Conservation (phyloP, 2,113 vertebrate species). For the Pycnonotus jocosus region DNA sequence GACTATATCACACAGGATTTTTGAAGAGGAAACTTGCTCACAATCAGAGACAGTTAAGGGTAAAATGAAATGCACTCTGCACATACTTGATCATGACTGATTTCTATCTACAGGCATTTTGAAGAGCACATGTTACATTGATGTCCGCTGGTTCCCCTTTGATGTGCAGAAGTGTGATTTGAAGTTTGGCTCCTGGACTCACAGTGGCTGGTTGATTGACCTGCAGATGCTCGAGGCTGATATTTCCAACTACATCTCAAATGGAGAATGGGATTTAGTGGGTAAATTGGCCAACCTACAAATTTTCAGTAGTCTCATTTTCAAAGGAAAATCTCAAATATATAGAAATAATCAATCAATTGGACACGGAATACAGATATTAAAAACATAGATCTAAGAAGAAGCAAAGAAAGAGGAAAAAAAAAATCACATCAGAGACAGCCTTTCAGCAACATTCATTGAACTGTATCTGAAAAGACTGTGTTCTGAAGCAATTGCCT, state of each 20-base stretch:
- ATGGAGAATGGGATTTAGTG: constrained; percentile 92
- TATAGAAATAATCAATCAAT: not conserved
- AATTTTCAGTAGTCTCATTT: not conserved
- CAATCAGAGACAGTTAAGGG: not conserved
- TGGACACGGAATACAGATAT: not conserved
- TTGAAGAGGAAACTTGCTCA: not conserved
- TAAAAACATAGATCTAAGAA: not conserved
- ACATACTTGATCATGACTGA: not conserved
- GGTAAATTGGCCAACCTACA: constrained; percentile 66
- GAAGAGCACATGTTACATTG: constrained; percentile 85
- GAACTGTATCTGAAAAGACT: not conserved
- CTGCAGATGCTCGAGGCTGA: constrained; percentile 89
- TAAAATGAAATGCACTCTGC: not conserved
- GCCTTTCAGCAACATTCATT: not conserved
- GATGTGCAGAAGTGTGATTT: constrained; percentile 89
- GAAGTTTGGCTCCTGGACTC: constrained; percentile 91
- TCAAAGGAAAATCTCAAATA: not conserved
- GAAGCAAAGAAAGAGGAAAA: not conserved
- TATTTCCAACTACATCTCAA: constrained; percentile 86
- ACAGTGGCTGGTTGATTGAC: constrained; percentile 88
- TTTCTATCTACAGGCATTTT: constrained; percentile 61
- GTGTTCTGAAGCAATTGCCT: not conserved
- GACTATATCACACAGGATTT: not conserved
- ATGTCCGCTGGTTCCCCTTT: constrained; percentile 91
- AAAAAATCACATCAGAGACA: not conserved